Evolutionary conservation across 37 sponge, comb jelly and placozoan genomes (phyloP).

Genomic region (Ephydatia muelleri): DNA sequence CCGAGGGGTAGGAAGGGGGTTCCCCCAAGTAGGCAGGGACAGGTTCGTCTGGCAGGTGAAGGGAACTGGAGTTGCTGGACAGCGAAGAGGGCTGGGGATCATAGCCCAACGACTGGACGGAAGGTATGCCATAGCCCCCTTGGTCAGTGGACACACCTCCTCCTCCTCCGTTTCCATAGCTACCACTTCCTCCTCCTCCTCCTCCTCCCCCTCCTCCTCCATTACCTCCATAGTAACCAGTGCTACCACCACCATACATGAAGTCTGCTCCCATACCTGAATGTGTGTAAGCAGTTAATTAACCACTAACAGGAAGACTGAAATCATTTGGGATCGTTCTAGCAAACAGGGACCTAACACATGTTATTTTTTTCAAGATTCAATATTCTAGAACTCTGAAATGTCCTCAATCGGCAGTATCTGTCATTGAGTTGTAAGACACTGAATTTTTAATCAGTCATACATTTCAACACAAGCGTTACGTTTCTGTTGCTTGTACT

Average conservation of each 20-base stretch:
- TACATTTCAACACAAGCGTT: too few species aligned
- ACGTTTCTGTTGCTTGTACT: too few species aligned
- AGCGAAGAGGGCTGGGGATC: background rate
- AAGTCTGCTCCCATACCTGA: background rate
- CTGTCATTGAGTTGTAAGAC: too few species aligned
- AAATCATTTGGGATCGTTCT: too few species aligned
- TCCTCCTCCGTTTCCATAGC: background rate
- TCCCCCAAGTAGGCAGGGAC: background rate
- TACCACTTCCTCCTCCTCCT: background rate
- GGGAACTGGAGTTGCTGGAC: background rate
- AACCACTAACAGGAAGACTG: too few species aligned
- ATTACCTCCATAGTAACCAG: background rate
- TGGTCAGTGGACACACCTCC: background rate
- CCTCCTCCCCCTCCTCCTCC: slow-evolving; percentile 3
- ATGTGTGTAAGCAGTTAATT: background rate
- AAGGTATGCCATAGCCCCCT: background rate
- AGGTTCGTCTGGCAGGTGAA: background rate
- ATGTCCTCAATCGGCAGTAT: too few species aligned
- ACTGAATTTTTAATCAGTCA: too few species aligned
- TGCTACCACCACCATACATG: background rate
- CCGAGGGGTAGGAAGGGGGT: background rate
- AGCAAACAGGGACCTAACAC: too few species aligned
- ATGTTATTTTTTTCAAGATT: too few species aligned
- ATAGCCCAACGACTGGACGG: background rate
- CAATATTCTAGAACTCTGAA: too few species aligned